phyloP scores from a whole-genome alignment of 2,797 vertebrate species.

The Meriones psammophilus region DNA sequence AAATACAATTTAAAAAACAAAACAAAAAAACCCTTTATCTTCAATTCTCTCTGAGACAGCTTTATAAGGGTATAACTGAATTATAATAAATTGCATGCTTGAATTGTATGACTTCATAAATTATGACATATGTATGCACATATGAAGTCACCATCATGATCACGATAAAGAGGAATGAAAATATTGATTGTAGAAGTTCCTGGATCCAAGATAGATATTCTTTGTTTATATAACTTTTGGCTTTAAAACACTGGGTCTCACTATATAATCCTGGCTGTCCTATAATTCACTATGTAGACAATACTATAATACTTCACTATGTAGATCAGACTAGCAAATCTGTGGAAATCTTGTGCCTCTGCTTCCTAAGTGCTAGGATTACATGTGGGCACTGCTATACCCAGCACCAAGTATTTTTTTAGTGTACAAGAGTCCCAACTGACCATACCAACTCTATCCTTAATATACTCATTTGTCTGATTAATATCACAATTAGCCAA shows the following conservation, averaged over 20 bases:
- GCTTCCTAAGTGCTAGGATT: neutral
- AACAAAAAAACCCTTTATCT: neutral
- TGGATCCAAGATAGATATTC: neutral
- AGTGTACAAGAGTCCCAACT: conserved; percentile 11
- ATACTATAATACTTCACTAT: neutral
- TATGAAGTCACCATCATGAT: conserved; percentile 9
- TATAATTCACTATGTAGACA: neutral
- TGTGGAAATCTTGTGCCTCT: neutral
- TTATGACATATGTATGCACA: neutral
- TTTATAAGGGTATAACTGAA: conserved; percentile 11
- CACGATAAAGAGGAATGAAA: neutral
- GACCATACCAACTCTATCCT: conserved; percentile 44
- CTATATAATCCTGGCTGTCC: neutral
- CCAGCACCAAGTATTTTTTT: conserved; percentile 32
- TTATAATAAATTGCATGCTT: conserved; percentile 27
- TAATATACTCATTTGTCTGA: conserved; percentile 49
- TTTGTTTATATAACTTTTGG: neutral
- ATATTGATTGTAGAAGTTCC: neutral
- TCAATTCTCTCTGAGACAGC: conserved; percentile 6
- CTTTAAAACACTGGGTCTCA: neutral
- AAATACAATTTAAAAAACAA: neutral
- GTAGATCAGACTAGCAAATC: neutral
- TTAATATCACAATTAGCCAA: conserved; percentile 13
- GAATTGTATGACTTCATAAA: conserved; percentile 2
- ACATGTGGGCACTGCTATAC: too few species aligned